Evolutionary conservation across 2,888 invertebrate species (phyloP).

Genomic region (Sylvicola fuscatus): DNA sequence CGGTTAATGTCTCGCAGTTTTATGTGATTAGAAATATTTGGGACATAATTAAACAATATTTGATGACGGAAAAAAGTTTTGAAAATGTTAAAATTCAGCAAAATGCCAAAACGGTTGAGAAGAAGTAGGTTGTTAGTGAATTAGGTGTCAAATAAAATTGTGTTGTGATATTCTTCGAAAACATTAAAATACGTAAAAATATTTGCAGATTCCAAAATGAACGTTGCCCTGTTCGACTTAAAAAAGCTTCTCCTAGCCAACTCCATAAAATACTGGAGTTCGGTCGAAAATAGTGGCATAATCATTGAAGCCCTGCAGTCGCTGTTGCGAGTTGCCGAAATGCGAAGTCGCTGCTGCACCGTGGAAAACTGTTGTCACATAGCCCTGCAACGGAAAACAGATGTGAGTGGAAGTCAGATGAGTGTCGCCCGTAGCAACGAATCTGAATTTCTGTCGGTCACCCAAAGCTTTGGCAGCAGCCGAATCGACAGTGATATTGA

Average conservation of each 20-base stretch:
- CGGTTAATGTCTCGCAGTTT: no score
- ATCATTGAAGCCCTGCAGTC: constrained; percentile 22
- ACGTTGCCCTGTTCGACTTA: constrained; percentile 10
- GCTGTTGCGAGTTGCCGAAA: constrained; percentile 21
- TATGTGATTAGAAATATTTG: no score
- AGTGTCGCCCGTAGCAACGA: not conserved
- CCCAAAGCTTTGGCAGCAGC: not conserved
- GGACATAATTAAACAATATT: no score
- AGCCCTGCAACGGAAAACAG: not conserved
- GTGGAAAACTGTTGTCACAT: not conserved
- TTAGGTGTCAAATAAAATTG: no score
- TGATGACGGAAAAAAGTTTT: no score
- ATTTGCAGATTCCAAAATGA: constrained; percentile 5
- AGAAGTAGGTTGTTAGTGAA: no score
- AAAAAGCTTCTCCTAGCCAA: constrained; percentile 18
- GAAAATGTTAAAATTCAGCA: no score
- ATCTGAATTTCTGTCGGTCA: not conserved
- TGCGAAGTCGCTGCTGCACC: constrained; percentile 10
- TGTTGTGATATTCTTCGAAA: no score
- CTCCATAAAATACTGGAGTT: constrained; percentile 15
- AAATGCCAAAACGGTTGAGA: no score
- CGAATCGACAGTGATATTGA: constrained; percentile 19
- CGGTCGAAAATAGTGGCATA: constrained; percentile 16
- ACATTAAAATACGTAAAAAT: no score
- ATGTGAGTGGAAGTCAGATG: not conserved